A percentile compares a stretch with the other conserved stretches of the same genome.
Evolutionary conservation across 2,797 vertebrate species (phyloP).

Genomic region (Graptemys geographica): DNA sequence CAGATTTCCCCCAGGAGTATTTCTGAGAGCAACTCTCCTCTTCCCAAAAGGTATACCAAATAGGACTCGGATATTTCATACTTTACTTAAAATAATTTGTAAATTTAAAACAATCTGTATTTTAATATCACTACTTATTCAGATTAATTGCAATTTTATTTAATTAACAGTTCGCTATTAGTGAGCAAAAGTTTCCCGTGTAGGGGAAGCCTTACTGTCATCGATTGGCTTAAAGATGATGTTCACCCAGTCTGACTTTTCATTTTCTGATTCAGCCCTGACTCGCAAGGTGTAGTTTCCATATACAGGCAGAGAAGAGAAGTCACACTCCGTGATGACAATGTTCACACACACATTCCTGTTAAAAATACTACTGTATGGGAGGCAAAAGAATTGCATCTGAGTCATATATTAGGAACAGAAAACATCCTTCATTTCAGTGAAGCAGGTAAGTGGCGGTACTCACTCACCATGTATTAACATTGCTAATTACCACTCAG

Average conservation of each 20-base stretch:
- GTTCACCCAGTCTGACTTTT: slow-evolving; percentile 68
- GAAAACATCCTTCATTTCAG: not conserved
- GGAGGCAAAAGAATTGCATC: not conserved
- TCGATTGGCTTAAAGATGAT: slow-evolving; percentile 75
- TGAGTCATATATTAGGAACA: not conserved
- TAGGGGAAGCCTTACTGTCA: slow-evolving; percentile 76
- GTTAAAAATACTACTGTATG: not conserved
- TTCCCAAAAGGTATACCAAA: not conserved
- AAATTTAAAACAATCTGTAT: fast-evolving
- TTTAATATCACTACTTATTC: fast-evolving
- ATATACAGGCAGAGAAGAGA: slow-evolving; percentile 74
- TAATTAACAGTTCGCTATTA: not conserved
- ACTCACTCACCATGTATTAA: not conserved
- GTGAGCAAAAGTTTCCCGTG: not conserved
- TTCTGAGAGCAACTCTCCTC: not conserved
- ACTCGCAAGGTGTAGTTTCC: slow-evolving; percentile 65
- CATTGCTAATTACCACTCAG: not conserved
- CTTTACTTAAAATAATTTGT: not conserved
- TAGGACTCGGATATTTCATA: not conserved
- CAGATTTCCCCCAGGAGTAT: too few relatives aligned
- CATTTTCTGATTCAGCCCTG: slow-evolving; percentile 45
- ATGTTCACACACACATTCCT: not conserved
- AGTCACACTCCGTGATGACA: slow-evolving; percentile 36
- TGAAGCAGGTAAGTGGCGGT: not conserved
- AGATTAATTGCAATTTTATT: not conserved